Conservation (phyloP, 2,888 invertebrate genomes). For the Dolichomitus sp. region DNA sequence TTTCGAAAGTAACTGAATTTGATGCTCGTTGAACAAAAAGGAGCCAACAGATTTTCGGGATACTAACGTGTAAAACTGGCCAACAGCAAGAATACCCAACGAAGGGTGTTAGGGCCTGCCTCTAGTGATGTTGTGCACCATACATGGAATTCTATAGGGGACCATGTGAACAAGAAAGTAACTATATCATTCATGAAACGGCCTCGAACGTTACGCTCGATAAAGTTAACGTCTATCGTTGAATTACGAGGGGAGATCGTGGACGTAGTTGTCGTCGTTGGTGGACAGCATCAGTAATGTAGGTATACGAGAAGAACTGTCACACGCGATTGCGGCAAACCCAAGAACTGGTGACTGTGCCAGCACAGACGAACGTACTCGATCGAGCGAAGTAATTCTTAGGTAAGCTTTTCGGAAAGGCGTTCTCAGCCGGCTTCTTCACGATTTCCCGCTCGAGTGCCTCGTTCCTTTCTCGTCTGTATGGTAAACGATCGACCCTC, state of each 20-base stretch:
- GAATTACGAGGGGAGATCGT: conserved; percentile 54
- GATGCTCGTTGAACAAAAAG: not conserved
- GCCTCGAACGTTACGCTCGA: conserved; percentile 53
- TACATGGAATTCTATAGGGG: not conserved
- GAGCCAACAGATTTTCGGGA: not conserved
- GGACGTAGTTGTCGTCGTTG: conserved; percentile 43
- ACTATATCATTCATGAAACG: conserved; percentile 44
- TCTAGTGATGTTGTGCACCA: not conserved
- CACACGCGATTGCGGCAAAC: conserved; percentile 39
- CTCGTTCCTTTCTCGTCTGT: conserved; percentile 68
- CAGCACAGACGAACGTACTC: conserved; percentile 38
- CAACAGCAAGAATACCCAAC: not conserved
- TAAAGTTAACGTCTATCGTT: conserved; percentile 63
- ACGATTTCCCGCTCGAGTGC: conserved; percentile 62
- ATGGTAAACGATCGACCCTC: conserved; percentile 65
- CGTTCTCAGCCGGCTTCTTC: conserved; percentile 49
- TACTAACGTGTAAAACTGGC: not conserved
- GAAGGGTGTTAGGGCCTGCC: not conserved
- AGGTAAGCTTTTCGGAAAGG: conserved; percentile 59
- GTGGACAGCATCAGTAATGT: conserved; percentile 53
- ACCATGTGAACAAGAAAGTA: conserved; percentile 42
- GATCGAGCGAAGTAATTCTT: conserved; percentile 63
- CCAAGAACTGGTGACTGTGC: conserved; percentile 42
- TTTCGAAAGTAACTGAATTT: not conserved
- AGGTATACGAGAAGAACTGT: conserved; percentile 34